phyloP scores from a whole-genome alignment of 2,113 vertebrate genomes.

The Brachypteracias leptosomus region DNA sequence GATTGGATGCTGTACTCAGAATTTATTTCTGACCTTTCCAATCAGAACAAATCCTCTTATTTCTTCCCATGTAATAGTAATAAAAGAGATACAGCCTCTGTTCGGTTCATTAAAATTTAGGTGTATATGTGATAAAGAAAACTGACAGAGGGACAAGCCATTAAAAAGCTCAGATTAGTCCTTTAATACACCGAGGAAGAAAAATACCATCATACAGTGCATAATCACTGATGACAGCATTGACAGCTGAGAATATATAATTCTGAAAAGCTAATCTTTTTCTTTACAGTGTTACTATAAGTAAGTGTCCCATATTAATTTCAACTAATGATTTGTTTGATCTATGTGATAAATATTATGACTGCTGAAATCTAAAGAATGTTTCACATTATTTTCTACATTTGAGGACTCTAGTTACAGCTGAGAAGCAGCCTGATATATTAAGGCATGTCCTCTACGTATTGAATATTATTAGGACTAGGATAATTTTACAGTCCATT shows the following conservation, averaged over 20 bases:
- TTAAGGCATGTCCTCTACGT: not conserved
- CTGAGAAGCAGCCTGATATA: not conserved
- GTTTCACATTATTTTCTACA: not conserved
- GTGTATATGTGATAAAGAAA: not conserved
- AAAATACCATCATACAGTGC: not conserved
- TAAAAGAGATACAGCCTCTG: not conserved
- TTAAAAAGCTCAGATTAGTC: not conserved
- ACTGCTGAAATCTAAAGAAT: not conserved
- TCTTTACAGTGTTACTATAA: not conserved
- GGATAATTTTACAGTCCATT: not conserved
- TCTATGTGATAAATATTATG: not conserved
- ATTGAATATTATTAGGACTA: not conserved
- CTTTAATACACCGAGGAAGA: not conserved
- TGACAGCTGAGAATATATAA: not conserved
- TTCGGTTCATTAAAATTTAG: not conserved
- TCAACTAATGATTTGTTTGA: not conserved
- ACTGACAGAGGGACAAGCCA: not conserved
- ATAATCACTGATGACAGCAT: not conserved
- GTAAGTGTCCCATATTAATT: not conserved
- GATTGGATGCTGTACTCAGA: not conserved
- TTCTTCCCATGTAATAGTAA: not conserved
- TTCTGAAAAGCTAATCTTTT: not conserved
- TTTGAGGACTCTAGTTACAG: slow-evolving; percentile 6
- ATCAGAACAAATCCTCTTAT: not conserved
- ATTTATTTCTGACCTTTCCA: not conserved